Evolutionary conservation across 2,888 invertebrate species (phyloP), one percentile per base, ranked within the genome.

Genomic region (Silvanus unidentatus): DNA sequence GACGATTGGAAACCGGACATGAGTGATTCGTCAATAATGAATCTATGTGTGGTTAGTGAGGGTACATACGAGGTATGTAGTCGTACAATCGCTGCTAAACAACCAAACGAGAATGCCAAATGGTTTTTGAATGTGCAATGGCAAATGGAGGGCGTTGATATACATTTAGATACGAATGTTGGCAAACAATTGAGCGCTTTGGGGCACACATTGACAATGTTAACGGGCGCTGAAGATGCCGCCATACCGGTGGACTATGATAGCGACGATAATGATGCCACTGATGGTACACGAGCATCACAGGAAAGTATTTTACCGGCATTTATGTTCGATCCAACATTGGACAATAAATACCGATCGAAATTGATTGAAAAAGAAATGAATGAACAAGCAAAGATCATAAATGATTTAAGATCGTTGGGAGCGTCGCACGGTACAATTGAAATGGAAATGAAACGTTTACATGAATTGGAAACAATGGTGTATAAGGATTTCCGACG

Each of bases 101-200:
- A 84, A 58, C 78, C 78, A 45, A 78, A 79, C 53, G 91, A 91
- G 69, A 92, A 96, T 71, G 97, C 98, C 2, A 97, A 98, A 68
- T 99, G 98, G 98, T 83, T 97, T 63, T 75, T 99, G 45, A 97
- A 97, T 72, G 95, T 99, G 1, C 88, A 93, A 53, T 98, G 98
- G 95, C 90, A 97, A 74, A 99, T 99, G 99, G 93, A 97, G 70
- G 99, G 99, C 40, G 94, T 97, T 6, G 96, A 96, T 65, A 94
- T 97, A 53, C 94, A 97, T 69, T 73, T 97, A 44, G 96, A 97
- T 71, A 91, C 94, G 1, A 93, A 89, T 68, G 93, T 99, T 35
- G 98, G 98, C 42, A 95, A 97, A 69, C 91, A 96, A 64, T 75
- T 98, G 16, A 94, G 95, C 0, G 88, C 95, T 0, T 75, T 98